phyloP scores from a whole-genome alignment of 1,140 invertebrate genomes.

The Apocrypta bakeri region DNA sequence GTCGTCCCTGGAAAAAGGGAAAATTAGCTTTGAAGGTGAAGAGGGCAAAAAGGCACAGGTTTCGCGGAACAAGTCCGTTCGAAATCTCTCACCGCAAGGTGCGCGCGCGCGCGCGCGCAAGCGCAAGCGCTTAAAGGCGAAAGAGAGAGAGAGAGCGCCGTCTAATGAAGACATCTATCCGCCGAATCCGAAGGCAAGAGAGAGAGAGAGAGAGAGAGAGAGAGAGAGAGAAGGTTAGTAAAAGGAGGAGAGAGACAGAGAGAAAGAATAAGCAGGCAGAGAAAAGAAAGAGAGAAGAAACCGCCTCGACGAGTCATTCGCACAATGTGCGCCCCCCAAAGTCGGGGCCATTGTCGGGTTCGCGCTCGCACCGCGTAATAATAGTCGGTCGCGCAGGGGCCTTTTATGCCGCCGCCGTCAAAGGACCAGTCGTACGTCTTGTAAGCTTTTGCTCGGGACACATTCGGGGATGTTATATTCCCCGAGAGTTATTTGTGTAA shows the following conservation, averaged over 20 bases:
- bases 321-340: slow-evolving; percentile 58
- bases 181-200: slow-evolving; percentile 53
- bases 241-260: neutral
- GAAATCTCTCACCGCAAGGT: neutral
- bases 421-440: slow-evolving; percentile 48
- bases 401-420: slow-evolving; percentile 37
- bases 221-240: neutral
- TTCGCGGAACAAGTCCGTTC: neutral
- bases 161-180: slow-evolving; percentile 67
- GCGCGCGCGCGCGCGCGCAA: too few relatives aligned
- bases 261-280: neutral
- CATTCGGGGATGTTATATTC: slow-evolving; percentile 30
- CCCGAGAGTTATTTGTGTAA: neutral
- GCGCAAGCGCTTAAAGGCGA: neutral
- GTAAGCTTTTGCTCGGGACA: slow-evolving; percentile 22
- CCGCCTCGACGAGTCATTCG: slow-evolving; percentile 54
- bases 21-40: neutral
- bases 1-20: neutral
- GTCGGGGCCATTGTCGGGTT: slow-evolving; percentile 60
- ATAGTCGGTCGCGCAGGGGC: slow-evolving; percentile 49
- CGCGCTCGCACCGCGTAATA: slow-evolving; percentile 58
- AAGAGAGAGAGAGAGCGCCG: neutral
- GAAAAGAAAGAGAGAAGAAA: slow-evolving; percentile 36
- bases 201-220: neutral
- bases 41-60: slow-evolving; percentile 11